Evolutionary conservation across 1,140 invertebrate genomes (phyloP).

Genomic region (Chymomyza costata): DNA sequence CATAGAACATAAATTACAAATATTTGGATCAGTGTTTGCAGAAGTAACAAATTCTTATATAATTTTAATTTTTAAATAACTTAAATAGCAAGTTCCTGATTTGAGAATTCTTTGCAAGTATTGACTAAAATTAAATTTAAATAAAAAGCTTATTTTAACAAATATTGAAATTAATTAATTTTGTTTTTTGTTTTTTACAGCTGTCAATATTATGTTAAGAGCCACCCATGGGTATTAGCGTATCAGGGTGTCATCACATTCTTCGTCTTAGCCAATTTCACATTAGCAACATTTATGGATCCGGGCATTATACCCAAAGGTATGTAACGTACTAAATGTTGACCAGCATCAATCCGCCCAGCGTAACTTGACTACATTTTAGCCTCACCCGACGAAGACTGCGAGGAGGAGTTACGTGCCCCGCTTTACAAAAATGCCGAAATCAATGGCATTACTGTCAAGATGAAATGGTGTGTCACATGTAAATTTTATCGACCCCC

Average conservation of each 20-base stretch:
- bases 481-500: constrained; percentile 99
- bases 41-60: no score
- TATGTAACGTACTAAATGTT: constrained; percentile 76
- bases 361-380: constrained; percentile 65
- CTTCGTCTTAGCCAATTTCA: constrained; percentile 98
- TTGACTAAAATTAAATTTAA: no score
- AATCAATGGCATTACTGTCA: constrained; percentile 97
- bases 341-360: constrained; percentile 38
- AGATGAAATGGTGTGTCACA: constrained; percentile 99
- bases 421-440: constrained; percentile 98
- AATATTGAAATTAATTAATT: no score
- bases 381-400: constrained; percentile 97
- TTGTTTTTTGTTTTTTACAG: constrained; percentile 78
- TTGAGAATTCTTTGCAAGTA: no score
- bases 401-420: constrained; percentile 97
- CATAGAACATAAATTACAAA: no score
- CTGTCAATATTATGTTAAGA: constrained; percentile 88
- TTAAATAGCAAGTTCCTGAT: no score
- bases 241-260: constrained; percentile 96
- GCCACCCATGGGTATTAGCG: constrained; percentile 91
- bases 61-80: no score
- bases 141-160: no score
- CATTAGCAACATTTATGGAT: constrained; percentile 99
- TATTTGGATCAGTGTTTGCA: no score
- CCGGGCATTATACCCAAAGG: constrained; percentile 99